phyloP scores from a whole-genome alignment of 2,113 vertebrate species.

The Apaloderma vittatum region DNA sequence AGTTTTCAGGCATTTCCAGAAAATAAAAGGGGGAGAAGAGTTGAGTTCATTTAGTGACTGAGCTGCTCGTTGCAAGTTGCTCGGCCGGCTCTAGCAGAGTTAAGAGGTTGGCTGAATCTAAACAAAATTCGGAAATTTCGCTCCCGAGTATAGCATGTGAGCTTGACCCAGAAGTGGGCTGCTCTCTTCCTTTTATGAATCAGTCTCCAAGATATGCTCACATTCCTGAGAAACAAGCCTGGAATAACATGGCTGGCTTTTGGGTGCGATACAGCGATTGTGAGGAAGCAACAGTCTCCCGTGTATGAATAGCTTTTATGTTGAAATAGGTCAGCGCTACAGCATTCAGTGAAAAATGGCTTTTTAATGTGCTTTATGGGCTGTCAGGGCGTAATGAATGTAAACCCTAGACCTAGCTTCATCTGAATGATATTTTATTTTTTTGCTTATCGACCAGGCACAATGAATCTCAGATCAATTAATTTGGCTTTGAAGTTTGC shows the following conservation, averaged over 20 bases:
- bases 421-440: constrained; percentile 44
- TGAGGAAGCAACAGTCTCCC: constrained; percentile 58
- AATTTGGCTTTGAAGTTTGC: constrained; percentile 81
- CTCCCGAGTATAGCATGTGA: constrained; percentile 48
- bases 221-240: constrained; percentile 72
- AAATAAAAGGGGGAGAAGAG: neutral
- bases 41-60: neutral
- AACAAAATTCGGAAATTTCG: constrained; percentile 31
- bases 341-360: constrained; percentile 43
- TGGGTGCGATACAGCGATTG: constrained; percentile 36
- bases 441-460: constrained; percentile 75
- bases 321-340: constrained; percentile 27
- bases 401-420: constrained; percentile 20
- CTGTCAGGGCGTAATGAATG: constrained; percentile 62
- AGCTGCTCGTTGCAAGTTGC: neutral
- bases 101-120: neutral
- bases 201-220: constrained; percentile 51
- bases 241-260: constrained; percentile 64
- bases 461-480: constrained; percentile 80
- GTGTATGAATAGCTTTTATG: constrained; percentile 61
- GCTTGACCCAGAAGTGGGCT: constrained; percentile 24
- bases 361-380: constrained; percentile 63
- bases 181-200: constrained; percentile 71
- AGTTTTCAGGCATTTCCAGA: neutral
- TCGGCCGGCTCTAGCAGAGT: neutral